Evolutionary conservation across 2,888 invertebrate genomes (phyloP).

Genomic region (Cephus runcator): DNA sequence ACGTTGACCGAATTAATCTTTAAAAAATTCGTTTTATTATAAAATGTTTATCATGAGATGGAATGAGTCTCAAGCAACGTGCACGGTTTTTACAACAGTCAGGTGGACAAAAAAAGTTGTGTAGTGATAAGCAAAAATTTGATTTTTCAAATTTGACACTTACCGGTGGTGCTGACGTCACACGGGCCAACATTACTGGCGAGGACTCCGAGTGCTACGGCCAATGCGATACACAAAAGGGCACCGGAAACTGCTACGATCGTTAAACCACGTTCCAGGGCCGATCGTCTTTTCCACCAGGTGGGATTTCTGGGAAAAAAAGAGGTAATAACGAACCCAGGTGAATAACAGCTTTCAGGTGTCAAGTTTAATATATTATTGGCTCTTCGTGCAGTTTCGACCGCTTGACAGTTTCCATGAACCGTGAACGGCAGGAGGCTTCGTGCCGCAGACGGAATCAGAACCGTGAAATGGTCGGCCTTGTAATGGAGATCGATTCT

Average conservation of each 20-base stretch:
- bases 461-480: slow-evolving; percentile 11
- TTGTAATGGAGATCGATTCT: slow-evolving; percentile 24
- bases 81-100: neutral
- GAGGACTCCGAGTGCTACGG: slow-evolving; percentile 66
- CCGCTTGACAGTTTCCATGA: neutral
- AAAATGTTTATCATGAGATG: neutral
- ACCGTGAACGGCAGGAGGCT: neutral
- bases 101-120: neutral
- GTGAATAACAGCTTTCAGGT: neutral
- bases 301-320: slow-evolving; percentile 74
- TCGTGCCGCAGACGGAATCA: neutral
- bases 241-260: slow-evolving; percentile 72
- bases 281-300: slow-evolving; percentile 83
- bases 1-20: neutral
- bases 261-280: slow-evolving; percentile 77
- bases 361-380: neutral
- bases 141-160: neutral
- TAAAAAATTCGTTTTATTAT: neutral
- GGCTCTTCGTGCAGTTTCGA: neutral
- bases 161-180: slow-evolving; percentile 25
- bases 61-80: neutral
- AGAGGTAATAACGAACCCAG: slow-evolving; percentile 18
- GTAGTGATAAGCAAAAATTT: neutral
- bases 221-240: slow-evolving; percentile 73
- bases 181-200: slow-evolving; percentile 47